Conservation (phyloP, 2,888 invertebrate species). For the Embidobia sp. region DNA sequence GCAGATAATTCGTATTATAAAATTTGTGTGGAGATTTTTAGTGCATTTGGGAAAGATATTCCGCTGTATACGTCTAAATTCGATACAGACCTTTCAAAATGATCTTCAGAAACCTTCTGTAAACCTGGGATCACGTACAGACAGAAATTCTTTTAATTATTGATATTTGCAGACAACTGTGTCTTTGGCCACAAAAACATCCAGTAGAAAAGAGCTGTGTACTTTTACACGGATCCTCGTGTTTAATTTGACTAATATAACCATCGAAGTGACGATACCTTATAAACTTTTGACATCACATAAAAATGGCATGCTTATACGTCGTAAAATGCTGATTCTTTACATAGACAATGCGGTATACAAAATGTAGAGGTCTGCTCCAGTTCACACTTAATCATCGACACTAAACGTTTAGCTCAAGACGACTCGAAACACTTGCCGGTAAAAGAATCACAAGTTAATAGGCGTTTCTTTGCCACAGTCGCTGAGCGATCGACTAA, state of each 20-base stretch:
- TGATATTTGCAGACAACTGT: no score
- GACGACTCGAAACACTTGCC: conserved; percentile 33
- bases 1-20: no score
- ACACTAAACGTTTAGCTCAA: conserved; percentile 45
- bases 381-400: conserved; percentile 35
- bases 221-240: conserved; percentile 23
- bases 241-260: conserved; percentile 44
- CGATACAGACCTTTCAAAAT: no score
- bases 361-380: conserved; percentile 59
- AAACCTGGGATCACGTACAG: no score
- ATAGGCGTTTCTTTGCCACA: neutral
- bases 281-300: conserved; percentile 63
- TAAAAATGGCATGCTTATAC: conserved; percentile 60
- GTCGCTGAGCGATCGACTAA: no score
- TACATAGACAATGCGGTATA: conserved; percentile 56
- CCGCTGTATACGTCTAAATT: no score
- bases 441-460: conserved; percentile 45
- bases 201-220: no score
- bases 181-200: no score
- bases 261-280: conserved; percentile 58
- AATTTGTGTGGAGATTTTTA: no score
- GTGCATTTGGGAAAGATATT: no score
- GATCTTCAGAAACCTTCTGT: no score
- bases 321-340: conserved; percentile 49
- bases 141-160: no score